These are phyloP conservation scores for Aspidoscelis tigris DNA, from an alignment of 2,113 vertebrate species.

Conservation along the genomic window DNA sequence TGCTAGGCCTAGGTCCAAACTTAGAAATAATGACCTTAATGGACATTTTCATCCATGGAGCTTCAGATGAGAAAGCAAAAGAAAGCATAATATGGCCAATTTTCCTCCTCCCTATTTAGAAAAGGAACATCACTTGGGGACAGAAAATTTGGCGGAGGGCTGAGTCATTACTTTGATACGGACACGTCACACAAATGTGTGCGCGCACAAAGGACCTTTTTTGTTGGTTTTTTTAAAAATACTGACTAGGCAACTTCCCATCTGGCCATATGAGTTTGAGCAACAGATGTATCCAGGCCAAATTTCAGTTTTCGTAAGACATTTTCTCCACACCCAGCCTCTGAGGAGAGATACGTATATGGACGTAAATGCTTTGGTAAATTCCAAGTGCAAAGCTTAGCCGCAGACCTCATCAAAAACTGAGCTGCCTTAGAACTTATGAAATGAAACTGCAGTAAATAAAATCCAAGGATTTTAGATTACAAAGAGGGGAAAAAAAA, in stretches of 20 bases:
- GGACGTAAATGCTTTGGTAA: neutral
- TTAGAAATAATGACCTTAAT: neutral
- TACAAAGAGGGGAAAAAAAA: too few relatives aligned
- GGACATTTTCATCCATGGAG: neutral
- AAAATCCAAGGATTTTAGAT: too few relatives aligned
- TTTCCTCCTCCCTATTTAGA: neutral
- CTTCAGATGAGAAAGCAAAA: constrained; percentile 1
- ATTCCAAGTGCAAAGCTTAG: neutral
- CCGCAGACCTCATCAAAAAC: too few relatives aligned
- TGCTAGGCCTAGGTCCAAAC: neutral
- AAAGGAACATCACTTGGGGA: neutral
- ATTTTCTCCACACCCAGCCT: constrained; percentile 18
- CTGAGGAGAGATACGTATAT: neutral
- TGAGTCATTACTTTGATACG: neutral
- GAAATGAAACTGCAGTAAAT: too few relatives aligned
- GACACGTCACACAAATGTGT: neutral
- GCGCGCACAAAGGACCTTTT: too few relatives aligned
- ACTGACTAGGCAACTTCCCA: constrained; percentile 6
- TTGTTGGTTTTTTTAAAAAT: neutral
- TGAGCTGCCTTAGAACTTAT: too few relatives aligned
- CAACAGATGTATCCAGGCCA: neutral
- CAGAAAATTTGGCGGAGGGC: neutral
- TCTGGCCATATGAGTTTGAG: neutral
- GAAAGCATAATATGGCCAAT: neutral
- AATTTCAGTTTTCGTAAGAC: neutral